phyloP scores from a whole-genome alignment of 1,140 invertebrate genomes.

The Tetraneura akinire region DNA sequence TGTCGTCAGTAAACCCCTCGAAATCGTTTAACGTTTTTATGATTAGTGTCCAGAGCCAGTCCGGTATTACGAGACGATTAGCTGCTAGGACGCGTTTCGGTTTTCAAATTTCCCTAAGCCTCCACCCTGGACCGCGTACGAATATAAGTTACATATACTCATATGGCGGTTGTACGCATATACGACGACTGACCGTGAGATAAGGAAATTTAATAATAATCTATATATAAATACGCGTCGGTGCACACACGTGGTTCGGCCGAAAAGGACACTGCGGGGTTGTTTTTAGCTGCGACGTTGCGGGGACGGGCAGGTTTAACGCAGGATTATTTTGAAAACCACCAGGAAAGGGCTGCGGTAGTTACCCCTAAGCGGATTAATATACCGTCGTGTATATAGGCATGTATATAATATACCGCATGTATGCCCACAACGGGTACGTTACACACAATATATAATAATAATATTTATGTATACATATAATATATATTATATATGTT shows the following conservation, averaged over 20 bases:
- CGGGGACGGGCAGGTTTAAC: neutral
- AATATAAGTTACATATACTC: too few relatives aligned
- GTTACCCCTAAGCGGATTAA: conserved; percentile 22
- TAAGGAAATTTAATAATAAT: conserved; percentile 18
- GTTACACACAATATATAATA: too few relatives aligned
- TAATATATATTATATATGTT: too few relatives aligned
- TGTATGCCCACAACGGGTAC: too few relatives aligned
- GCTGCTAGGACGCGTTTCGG: neutral
- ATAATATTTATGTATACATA: too few relatives aligned
- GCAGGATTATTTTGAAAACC: conserved; percentile 29
- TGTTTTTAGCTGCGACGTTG: too few relatives aligned
- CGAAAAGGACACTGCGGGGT: neutral
- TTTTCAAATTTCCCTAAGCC: conserved; percentile 16
- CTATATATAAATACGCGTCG: too few relatives aligned
- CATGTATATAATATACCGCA: too few relatives aligned
- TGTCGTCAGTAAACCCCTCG: neutral
- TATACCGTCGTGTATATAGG: neutral
- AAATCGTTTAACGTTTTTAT: conserved; percentile 40
- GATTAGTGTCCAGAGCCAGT: neutral
- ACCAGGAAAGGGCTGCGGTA: neutral
- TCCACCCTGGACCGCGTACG: neutral
- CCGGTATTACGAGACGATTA: conserved; percentile 37
- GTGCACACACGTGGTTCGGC: neutral
- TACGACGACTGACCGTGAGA: neutral
- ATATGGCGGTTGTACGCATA: too few relatives aligned